Evolutionary conservation across 2,888 invertebrate species (phyloP).

Genomic region (Phortica magna): DNA sequence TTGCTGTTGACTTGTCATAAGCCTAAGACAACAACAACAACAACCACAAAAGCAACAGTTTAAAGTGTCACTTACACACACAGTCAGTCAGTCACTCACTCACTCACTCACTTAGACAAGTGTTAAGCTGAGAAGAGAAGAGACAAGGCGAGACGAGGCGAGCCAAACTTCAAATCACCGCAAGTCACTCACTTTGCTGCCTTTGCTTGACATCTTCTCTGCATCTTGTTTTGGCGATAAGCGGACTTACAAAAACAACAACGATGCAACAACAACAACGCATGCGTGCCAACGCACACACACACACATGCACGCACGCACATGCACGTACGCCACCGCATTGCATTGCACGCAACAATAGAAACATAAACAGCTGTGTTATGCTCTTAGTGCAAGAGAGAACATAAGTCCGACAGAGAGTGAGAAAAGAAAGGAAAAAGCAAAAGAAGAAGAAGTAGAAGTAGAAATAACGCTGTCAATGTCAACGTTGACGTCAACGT

Average conservation of each 20-base stretch:
- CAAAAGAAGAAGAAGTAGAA: neutral
- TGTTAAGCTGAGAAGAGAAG: too few species aligned
- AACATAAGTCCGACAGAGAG: too few species aligned
- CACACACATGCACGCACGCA: too few species aligned
- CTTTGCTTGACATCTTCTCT: conserved; percentile 37
- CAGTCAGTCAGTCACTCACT: neutral
- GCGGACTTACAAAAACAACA: conserved; percentile 25
- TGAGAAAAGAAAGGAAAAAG: neutral
- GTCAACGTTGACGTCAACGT: neutral
- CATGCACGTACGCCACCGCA: neutral
- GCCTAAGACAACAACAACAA: neutral
- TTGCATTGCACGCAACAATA: neutral
- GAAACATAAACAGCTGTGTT: neutral
- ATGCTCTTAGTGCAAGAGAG: too few species aligned
- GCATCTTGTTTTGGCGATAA: conserved; percentile 41
- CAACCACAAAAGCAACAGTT: too few species aligned
- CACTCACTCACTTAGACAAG: too few species aligned
- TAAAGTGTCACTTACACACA: conserved; percentile 30
- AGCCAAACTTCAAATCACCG: conserved; percentile 11
- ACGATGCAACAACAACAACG: conserved; percentile 2
- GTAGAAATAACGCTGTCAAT: conserved; percentile 13
- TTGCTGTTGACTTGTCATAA: conserved; percentile 9
- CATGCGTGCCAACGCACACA: neutral
- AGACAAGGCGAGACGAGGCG: neutral
- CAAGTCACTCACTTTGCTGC: conserved; percentile 36